Evolutionary conservation across 2,888 invertebrate genomes (phyloP).

Genomic region (Yponomeuta plumbellus): DNA sequence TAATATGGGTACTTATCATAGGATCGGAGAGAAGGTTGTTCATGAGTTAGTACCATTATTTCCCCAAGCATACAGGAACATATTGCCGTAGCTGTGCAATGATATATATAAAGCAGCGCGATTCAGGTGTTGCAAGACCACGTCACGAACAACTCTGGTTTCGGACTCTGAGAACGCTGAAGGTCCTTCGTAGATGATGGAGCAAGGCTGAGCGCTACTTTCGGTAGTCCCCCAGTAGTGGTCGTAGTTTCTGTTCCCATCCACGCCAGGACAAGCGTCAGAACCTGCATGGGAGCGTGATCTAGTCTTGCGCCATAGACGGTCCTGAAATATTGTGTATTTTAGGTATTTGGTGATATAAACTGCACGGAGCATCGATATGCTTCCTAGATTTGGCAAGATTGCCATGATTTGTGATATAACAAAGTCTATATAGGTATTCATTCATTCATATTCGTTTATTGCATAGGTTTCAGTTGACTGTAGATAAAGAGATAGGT

Average conservation of each 20-base stretch:
- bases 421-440: too few species aligned
- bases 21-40: too few species aligned
- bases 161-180: constrained; percentile 82
- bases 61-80: constrained; percentile 83
- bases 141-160: constrained; percentile 76
- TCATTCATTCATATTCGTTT: too few species aligned
- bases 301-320: constrained; percentile 84
- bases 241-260: constrained; percentile 87
- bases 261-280: constrained; percentile 80
- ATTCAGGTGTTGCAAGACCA: constrained; percentile 62
- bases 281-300: constrained; percentile 57
- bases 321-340: constrained; percentile 57
- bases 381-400: too few species aligned
- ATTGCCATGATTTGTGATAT: background rate
- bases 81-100: constrained; percentile 84
- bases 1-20: too few species aligned
- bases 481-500: too few species aligned
- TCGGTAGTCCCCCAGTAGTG: constrained; percentile 80
- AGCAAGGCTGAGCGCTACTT: constrained; percentile 71
- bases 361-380: constrained; percentile 13
- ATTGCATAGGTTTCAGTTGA: too few species aligned
- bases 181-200: constrained; percentile 79
- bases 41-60: constrained; percentile 55
- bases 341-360: constrained; percentile 14
- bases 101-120: constrained; percentile 81